These are phyloP conservation scores for Sinocyclocheilus maitianheensis DNA, from an alignment of 2,113 vertebrate species.

Conservation along the genomic window DNA sequence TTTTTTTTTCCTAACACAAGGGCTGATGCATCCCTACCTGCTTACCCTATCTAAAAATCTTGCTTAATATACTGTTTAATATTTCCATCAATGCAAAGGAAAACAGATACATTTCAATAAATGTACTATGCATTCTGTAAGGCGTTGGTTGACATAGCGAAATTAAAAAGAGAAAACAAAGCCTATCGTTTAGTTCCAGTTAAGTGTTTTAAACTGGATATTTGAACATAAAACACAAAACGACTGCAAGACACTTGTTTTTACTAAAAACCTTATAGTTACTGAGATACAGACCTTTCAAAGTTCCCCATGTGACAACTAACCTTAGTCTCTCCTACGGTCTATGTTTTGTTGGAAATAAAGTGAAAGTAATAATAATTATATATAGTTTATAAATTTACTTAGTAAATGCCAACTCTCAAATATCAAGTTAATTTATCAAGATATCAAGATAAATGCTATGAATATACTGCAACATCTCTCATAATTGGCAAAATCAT, in stretches of 20 bases:
- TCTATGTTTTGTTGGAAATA: neutral
- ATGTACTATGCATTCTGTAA: too few relatives aligned
- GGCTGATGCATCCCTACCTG: too few relatives aligned
- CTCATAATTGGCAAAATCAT: neutral
- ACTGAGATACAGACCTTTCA: neutral
- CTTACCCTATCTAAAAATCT: neutral
- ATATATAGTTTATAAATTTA: neutral
- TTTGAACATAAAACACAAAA: too few relatives aligned
- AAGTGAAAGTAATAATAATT: neutral
- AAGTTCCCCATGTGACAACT: neutral
- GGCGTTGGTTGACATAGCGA: too few relatives aligned
- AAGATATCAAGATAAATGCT: neutral
- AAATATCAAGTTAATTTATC: neutral
- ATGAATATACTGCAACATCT: neutral
- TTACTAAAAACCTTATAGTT: too few relatives aligned
- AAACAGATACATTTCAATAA: neutral
- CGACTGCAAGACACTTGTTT: too few relatives aligned
- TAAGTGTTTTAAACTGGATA: too few relatives aligned
- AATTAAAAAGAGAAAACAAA: too few relatives aligned
- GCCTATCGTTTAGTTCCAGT: too few relatives aligned
- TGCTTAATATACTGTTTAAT: neutral
- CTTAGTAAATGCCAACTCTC: neutral
- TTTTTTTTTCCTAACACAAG: too few relatives aligned
- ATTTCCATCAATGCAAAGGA: neutral
- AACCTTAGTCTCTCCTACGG: neutral